Evolutionary conservation across 2,797 vertebrate species (phyloP).

Genomic region (Tragelaphus oryx): DNA sequence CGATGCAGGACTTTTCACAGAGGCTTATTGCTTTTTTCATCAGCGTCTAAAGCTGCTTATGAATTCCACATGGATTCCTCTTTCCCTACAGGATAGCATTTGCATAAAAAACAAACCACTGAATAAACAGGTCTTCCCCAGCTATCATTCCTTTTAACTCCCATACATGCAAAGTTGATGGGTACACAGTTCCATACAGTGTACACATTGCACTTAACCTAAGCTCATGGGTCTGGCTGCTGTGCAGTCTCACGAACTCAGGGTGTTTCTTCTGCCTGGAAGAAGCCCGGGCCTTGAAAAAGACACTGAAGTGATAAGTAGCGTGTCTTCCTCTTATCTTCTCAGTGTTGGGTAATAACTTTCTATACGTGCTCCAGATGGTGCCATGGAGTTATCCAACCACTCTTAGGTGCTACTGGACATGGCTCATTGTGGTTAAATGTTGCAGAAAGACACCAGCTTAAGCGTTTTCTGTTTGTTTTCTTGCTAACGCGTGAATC

Average conservation of each 20-base stretch:
- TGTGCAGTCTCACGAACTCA: background rate
- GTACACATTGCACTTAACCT: background rate
- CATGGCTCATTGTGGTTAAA: background rate
- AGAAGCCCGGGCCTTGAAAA: background rate
- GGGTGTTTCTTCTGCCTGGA: background rate
- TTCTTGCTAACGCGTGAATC: background rate
- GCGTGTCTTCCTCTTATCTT: background rate
- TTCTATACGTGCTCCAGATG: background rate
- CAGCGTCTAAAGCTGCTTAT: constrained; percentile 58
- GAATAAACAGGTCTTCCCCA: constrained; percentile 47
- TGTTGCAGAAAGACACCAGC: background rate
- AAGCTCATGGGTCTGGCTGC: background rate
- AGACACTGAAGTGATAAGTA: background rate
- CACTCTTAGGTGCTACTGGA: background rate
- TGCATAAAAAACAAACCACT: constrained; percentile 69
- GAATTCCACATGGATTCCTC: constrained; percentile 41
- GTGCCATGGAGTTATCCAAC: background rate
- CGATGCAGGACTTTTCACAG: constrained; percentile 56
- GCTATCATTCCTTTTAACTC: constrained; percentile 36
- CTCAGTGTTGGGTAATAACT: background rate
- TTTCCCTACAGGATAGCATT: constrained; percentile 45
- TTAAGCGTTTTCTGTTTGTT: background rate
- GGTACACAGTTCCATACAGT: background rate
- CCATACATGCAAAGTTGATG: background rate
- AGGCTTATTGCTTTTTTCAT: constrained; percentile 73